Evolutionary conservation across 2,797 vertebrate species (phyloP), one percentile per base, ranked within the genome.

Genomic region (Sebastes melanostomus): DNA sequence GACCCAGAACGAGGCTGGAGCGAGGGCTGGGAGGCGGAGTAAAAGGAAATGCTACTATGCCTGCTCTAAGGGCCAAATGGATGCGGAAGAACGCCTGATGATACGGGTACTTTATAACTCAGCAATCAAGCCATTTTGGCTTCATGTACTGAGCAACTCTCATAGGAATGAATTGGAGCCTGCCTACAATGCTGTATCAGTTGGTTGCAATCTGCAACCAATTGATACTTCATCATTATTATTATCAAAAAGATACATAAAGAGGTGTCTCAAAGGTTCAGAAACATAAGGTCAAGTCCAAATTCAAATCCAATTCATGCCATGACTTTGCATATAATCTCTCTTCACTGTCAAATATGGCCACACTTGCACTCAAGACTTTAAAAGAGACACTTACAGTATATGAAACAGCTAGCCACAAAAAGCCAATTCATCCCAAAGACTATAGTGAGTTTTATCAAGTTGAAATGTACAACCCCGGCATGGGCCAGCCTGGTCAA

Each of bases 31-130:
- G 42, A 50, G 46, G 46, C 18, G 18, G 3, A 50, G 46, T 50
- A 0, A 50, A 20, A 50, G 18, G 16, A 50, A 50, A 50, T 0
- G 16, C 46, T 50, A 50, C 8, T 20, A 0, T 0, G 18, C 46
- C 8, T 50, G 18, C 16, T 50, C 18, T 20, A 20, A 0, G 16
- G 46, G 46, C 46, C 46, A 0, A 50, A 50, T 50, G 46, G 46
- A 50, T 50, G 46, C 1, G 18, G 46, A 50, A 50, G 16, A 50
- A 1, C 8, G 8, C 0, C 18, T 18, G 46, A 50, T 50, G 46
- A 50, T 20, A 18, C 18, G 16, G 46, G 46, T 0, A 50, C 46
- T 50, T 50, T 50, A 20, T 20, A 18, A 20, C 46, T 20, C 46
- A 8, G 46, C 18, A 50, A 0, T 50, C 46, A 18, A 50, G 46